These are phyloP conservation scores for Cydia amplana DNA, from an alignment of 1,140 invertebrate genomes.

Conservation along the genomic window DNA sequence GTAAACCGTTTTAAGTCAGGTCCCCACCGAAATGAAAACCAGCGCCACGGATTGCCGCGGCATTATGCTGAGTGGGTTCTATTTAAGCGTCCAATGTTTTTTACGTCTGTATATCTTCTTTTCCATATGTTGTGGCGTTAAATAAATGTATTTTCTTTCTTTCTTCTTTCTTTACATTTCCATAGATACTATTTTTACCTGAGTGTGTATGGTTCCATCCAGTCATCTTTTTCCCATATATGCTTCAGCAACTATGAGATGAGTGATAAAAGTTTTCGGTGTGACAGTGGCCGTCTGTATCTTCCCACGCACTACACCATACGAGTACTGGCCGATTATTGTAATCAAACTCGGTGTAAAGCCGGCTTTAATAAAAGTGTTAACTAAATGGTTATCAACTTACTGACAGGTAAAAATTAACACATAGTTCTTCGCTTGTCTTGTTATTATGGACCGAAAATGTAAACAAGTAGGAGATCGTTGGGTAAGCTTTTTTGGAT, in stretches of 20 bases:
- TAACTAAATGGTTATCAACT: slow-evolving; percentile 25
- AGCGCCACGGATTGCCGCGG: too few relatives aligned
- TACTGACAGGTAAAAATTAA: slow-evolving; percentile 9
- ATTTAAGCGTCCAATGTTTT: too few relatives aligned
- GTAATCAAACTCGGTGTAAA: not conserved
- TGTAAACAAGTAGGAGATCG: not conserved
- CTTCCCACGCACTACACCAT: slow-evolving; percentile 20
- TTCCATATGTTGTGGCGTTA: too few relatives aligned
- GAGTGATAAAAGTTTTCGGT: not conserved
- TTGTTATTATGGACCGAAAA: slow-evolving; percentile 6
- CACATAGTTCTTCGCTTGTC: not conserved
- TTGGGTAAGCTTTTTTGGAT: not conserved
- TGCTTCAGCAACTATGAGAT: not conserved
- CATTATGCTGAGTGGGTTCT: too few relatives aligned
- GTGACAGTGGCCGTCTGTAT: not conserved
- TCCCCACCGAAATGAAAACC: too few relatives aligned
- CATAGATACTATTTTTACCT: too few relatives aligned
- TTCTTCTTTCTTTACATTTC: too few relatives aligned
- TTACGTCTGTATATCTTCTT: too few relatives aligned
- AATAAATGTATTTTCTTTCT: too few relatives aligned
- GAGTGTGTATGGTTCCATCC: too few relatives aligned
- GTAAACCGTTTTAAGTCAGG: too few relatives aligned
- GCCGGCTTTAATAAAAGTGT: slow-evolving; percentile 25
- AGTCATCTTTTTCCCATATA: not conserved
- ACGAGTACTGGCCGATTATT: slow-evolving; percentile 22